These are phyloP conservation scores for Luscinia megarhynchos DNA, from an alignment of 2,797 vertebrate genomes.

Conservation along the genomic window DNA sequence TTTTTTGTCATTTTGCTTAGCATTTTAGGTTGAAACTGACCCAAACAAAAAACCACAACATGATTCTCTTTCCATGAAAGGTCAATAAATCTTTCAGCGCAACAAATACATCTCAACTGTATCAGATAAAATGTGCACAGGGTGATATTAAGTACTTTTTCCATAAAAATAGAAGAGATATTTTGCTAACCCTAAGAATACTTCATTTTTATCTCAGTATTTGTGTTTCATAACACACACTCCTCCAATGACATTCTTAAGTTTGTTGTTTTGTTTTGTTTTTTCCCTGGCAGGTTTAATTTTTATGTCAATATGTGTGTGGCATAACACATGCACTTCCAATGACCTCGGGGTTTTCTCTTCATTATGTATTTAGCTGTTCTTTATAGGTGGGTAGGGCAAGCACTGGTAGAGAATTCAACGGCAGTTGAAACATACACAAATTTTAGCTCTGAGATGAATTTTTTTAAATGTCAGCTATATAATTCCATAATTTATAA, in stretches of 20 bases:
- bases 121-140: conserved; percentile 2
- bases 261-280: not conserved
- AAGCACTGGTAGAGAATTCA: not conserved
- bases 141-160: conserved; percentile 2
- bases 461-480: conserved; percentile 19
- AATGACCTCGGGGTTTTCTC: not conserved
- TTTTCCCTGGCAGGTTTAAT: not conserved
- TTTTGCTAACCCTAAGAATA: conserved; percentile 2
- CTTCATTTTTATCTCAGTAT: not conserved
- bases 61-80: conserved; percentile 42
- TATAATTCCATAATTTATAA: conserved; percentile 37
- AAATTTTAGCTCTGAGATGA: conserved; percentile 49
- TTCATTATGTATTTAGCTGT: not conserved
- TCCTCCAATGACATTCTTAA: not conserved
- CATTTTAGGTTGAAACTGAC: conserved; percentile 29
- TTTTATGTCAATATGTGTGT: not conserved
- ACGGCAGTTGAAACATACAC: not conserved
- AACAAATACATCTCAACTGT: conserved; percentile 4
- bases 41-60: conserved; percentile 1
- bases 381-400: not conserved
- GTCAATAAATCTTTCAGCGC: conserved; percentile 26
- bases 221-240: not conserved
- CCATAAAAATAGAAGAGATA: not conserved
- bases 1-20: conserved; percentile 26
- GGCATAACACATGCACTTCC: not conserved